Evolutionary conservation across 1,140 invertebrate species (phyloP).

Genomic region (Rhyacophila brunnea): DNA sequence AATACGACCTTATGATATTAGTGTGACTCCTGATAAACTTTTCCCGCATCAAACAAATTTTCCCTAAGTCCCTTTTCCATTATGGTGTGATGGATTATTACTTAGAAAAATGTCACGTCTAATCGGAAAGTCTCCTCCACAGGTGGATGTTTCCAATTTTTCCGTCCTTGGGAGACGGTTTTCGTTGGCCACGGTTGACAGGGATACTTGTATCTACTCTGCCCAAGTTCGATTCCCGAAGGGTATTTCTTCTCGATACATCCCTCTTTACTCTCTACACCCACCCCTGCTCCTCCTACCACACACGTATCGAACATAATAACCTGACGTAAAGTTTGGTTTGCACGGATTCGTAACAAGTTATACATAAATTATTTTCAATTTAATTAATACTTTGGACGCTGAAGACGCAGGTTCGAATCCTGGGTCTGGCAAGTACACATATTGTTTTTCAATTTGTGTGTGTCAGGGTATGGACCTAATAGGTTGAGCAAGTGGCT

Average conservation of each 20-base stretch:
- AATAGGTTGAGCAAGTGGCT: too few relatives aligned
- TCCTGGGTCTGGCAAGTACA: too few relatives aligned
- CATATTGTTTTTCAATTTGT: too few relatives aligned
- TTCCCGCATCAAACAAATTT: not conserved
- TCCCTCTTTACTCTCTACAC: not conserved
- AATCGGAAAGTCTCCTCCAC: not conserved
- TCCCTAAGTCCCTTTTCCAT: not conserved
- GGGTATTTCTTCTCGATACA: conserved; percentile 5
- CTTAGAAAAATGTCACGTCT: not conserved
- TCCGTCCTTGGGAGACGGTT: conserved; percentile 12
- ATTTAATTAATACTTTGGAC: not conserved
- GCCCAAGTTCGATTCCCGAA: conserved; percentile 18
- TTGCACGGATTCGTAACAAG: too few relatives aligned
- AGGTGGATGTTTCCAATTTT: not conserved
- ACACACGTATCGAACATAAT: conserved; percentile 7
- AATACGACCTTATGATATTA: too few relatives aligned
- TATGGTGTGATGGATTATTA: not conserved
- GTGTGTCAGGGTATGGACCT: not conserved
- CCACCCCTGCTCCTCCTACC: conserved; percentile 1
- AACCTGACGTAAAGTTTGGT: conserved; percentile 2
- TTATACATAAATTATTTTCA: not conserved
- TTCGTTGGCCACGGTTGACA: conserved; percentile 9
- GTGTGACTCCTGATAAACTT: not conserved
- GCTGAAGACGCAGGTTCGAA: not conserved
- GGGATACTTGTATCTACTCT: conserved; percentile 14